Evolutionary conservation across 2,797 vertebrate species (phyloP).

Genomic region (Hyperoplus immaculatus): DNA sequence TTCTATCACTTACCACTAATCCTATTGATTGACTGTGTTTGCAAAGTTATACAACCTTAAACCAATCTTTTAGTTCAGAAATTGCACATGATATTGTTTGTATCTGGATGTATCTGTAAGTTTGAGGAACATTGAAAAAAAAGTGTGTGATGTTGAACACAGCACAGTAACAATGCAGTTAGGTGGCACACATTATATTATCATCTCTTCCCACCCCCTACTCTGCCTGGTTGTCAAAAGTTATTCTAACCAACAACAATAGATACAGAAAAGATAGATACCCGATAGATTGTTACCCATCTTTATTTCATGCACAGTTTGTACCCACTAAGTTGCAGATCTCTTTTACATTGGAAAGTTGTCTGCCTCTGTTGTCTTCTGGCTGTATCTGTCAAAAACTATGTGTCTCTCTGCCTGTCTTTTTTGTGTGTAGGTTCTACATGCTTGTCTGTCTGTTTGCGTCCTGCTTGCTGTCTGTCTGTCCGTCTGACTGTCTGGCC

Average conservation of each 20-base stretch:
- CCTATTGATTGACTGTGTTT: slow-evolving; percentile 47
- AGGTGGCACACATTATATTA: background rate
- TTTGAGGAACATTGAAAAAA: background rate
- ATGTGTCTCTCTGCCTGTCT: slow-evolving; percentile 61
- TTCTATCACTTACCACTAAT: slow-evolving; percentile 39
- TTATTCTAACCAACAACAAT: background rate
- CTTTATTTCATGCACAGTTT: slow-evolving; percentile 29
- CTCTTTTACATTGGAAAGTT: slow-evolving; percentile 48
- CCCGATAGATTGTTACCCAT: slow-evolving; percentile 7
- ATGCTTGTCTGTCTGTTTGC: slow-evolving; percentile 75
- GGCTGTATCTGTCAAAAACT: slow-evolving; percentile 67
- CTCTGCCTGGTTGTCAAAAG: slow-evolving; percentile 4
- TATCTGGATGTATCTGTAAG: background rate
- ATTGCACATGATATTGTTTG: background rate
- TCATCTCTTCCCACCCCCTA: background rate
- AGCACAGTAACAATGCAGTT: background rate
- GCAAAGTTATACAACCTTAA: slow-evolving; percentile 27
- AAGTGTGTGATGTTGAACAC: background rate
- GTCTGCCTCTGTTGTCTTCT: slow-evolving; percentile 34
- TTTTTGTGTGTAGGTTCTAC: slow-evolving; percentile 71
- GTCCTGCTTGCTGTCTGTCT: slow-evolving; percentile 64
- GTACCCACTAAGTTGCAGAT: slow-evolving; percentile 36
- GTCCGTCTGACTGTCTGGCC: slow-evolving; percentile 73
- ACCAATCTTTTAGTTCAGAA: slow-evolving; percentile 11
- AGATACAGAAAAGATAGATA: too few relatives aligned